Conservation (phyloP, 2,888 invertebrate species). For the Agrotis segetum region DNA sequence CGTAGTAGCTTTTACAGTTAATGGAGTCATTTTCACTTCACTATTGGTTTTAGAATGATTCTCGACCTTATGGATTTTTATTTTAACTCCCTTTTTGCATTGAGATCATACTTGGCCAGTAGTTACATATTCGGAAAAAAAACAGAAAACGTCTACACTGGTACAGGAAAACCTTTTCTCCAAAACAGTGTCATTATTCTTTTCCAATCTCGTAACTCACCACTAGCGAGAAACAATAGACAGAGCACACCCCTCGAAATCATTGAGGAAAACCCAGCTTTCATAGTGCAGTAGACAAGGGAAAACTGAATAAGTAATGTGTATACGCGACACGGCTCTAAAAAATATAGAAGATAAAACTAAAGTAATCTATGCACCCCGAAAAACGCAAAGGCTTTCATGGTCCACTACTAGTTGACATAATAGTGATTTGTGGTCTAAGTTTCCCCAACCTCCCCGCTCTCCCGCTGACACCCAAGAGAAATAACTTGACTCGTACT, state of each 20-base stretch:
- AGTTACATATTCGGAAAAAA: too few species aligned
- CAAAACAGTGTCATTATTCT: constrained; percentile 23
- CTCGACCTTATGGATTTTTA: too few species aligned
- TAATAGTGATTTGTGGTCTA: constrained; percentile 85
- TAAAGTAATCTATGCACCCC: constrained; percentile 67
- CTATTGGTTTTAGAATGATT: neutral
- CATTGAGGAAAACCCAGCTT: constrained; percentile 51
- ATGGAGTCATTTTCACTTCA: neutral
- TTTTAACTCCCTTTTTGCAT: neutral
- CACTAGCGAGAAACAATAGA: constrained; percentile 35
- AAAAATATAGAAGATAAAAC: constrained; percentile 55
- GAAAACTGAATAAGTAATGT: constrained; percentile 49
- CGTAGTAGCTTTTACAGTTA: neutral
- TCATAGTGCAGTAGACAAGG: constrained; percentile 32
- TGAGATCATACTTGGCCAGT: neutral
- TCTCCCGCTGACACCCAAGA: constrained; percentile 77
- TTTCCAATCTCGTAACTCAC: constrained; percentile 48
- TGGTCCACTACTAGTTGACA: constrained; percentile 80
- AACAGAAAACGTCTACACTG: too few species aligned
- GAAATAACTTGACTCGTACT: constrained; percentile 87
- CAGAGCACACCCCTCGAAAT: constrained; percentile 29
- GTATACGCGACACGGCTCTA: constrained; percentile 24
- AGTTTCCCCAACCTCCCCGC: constrained; percentile 74
- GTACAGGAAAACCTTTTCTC: constrained; percentile 12
- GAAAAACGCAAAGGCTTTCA: constrained; percentile 66